Evolutionary conservation across 2,113 vertebrate genomes (phyloP).

Genomic region (Psettodes erumei): DNA sequence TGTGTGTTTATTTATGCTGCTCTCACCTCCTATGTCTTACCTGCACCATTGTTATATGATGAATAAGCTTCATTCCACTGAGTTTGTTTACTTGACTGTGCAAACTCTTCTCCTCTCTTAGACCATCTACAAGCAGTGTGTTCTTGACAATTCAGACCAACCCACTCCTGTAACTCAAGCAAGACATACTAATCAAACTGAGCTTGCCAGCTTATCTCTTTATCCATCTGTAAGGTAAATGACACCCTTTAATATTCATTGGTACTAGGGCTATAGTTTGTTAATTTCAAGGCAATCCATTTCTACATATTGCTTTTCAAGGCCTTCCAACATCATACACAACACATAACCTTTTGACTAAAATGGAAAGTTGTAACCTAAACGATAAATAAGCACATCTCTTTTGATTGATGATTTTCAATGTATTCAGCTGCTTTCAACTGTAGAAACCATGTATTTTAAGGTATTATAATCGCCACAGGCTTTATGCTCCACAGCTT

Average conservation of each 20-base stretch:
- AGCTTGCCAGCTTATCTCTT: slow-evolving; percentile 19
- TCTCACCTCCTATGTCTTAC: not conserved
- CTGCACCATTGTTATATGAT: not conserved
- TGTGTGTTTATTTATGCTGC: not conserved
- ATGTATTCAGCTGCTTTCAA: not conserved
- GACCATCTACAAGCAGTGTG: slow-evolving; percentile 93
- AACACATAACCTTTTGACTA: not conserved
- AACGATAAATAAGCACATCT: not conserved
- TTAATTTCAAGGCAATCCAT: not conserved
- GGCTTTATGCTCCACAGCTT: not conserved
- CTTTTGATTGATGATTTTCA: not conserved
- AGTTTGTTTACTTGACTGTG: slow-evolving; percentile 18
- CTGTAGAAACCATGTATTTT: not conserved
- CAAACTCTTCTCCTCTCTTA: slow-evolving; percentile 71
- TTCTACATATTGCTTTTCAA: not conserved
- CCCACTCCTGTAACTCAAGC: slow-evolving; percentile 4
- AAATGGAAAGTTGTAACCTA: not conserved
- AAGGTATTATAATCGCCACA: not conserved
- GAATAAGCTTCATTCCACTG: not conserved
- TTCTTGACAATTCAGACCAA: slow-evolving; percentile 67
- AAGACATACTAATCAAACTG: slow-evolving; percentile 27
- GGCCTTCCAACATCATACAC: not conserved
- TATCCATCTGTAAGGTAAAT: slow-evolving; percentile 66
- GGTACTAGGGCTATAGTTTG: not conserved
- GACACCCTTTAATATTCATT: not conserved